These are phyloP conservation scores for Irena cyanogastra DNA, from an alignment of 2,113 vertebrate species.

Conservation along the genomic window DNA sequence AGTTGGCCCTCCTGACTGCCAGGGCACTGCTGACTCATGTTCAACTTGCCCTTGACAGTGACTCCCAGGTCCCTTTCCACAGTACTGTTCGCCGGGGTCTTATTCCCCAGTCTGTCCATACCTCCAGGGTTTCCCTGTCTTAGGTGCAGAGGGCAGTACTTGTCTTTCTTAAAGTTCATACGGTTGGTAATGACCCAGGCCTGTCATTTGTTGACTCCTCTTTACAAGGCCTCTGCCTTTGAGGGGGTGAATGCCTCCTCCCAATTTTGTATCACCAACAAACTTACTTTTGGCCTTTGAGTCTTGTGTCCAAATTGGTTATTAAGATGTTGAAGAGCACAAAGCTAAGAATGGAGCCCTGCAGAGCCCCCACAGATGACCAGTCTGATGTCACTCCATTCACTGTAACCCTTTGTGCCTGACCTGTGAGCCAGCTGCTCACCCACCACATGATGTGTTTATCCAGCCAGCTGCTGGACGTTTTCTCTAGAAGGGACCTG, in stretches of 20 bases:
- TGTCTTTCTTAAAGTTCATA: background rate
- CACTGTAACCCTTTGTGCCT: background rate
- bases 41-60: accelerated
- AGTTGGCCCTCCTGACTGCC: background rate
- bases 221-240: background rate
- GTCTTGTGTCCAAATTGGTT: background rate
- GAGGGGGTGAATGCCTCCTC: background rate
- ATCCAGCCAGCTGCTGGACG: background rate
- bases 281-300: background rate
- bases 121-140: background rate
- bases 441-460: background rate
- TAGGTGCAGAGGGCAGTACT: background rate
- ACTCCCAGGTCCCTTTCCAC: accelerated
- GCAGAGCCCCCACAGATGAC: background rate
- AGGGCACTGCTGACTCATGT: background rate
- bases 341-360: background rate
- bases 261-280: background rate
- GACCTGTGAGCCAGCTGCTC: background rate
- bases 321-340: background rate
- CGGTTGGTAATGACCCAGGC: background rate
- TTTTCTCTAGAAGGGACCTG: background rate
- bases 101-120: background rate
- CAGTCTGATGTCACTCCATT: background rate
- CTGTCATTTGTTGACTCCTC: background rate
- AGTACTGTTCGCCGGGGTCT: background rate